These are phyloP conservation scores for Gallinago undulata DNA, from an alignment of 2,113 vertebrate species.

Conservation along the genomic window DNA sequence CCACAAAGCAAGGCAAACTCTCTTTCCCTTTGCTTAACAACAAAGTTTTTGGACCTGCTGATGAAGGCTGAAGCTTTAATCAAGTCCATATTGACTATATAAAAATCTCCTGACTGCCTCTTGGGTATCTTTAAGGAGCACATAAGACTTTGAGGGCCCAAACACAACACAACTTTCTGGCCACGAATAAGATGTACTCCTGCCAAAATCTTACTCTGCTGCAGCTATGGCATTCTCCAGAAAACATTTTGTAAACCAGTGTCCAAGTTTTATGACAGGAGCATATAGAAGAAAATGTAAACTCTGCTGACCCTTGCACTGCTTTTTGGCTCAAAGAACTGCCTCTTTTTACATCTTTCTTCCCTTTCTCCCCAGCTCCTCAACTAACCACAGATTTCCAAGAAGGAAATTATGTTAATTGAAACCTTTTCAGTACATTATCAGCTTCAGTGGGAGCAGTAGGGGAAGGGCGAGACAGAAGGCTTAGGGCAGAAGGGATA, in stretches of 20 bases:
- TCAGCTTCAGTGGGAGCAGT: background rate
- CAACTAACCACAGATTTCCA: conserved; percentile 52
- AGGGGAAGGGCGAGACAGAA: background rate
- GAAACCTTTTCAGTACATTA: conserved; percentile 61
- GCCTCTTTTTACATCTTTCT: background rate
- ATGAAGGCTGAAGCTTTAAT: background rate
- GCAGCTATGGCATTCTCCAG: background rate
- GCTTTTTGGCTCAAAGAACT: background rate
- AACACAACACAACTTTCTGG: background rate
- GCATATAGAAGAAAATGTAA: background rate
- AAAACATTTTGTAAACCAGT: background rate
- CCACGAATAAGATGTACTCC: background rate
- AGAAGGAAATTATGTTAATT: conserved; percentile 52
- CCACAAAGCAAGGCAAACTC: background rate
- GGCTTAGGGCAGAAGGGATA: background rate
- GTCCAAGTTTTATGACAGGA: conserved; percentile 2
- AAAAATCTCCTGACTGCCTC: background rate
- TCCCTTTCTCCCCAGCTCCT: background rate
- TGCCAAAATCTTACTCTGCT: conserved; percentile 22
- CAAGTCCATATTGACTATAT: background rate
- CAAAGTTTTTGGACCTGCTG: background rate
- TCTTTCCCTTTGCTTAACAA: background rate
- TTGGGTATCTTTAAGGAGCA: conserved; percentile 1
- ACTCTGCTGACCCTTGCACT: background rate
- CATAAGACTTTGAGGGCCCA: background rate